Percentiles rank a stretch among this genome's conserved stretches.
phyloP scores from a whole-genome alignment of 2,888 invertebrate genomes.

The Cephus sareptanus region DNA sequence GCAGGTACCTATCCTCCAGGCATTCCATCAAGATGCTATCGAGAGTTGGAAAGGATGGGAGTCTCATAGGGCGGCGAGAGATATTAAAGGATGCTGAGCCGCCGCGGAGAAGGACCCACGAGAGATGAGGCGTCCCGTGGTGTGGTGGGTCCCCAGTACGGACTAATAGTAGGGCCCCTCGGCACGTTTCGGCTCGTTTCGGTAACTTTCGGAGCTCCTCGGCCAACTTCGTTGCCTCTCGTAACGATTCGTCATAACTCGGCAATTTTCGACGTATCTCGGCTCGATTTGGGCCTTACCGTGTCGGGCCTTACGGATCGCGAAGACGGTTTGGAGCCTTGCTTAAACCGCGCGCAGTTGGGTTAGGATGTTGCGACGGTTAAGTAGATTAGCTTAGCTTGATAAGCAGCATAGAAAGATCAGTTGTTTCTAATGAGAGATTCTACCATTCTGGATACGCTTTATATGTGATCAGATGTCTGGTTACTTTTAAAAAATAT shows the following conservation, averaged over 20 bases:
- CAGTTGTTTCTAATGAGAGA: not conserved
- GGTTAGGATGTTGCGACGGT: not conserved
- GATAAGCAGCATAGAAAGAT: not conserved
- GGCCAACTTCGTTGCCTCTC: not conserved
- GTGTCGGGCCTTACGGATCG: not conserved
- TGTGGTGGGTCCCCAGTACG: slow-evolving; percentile 44
- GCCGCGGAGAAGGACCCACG: slow-evolving; percentile 28
- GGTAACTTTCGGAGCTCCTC: slow-evolving; percentile 9
- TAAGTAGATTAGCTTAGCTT: not conserved
- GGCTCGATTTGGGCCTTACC: not conserved
- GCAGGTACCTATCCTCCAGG: slow-evolving; percentile 58
- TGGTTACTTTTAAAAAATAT: not conserved
- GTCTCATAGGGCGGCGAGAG: slow-evolving; percentile 48
- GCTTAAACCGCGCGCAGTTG: not conserved
- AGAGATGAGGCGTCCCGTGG: slow-evolving; percentile 34
- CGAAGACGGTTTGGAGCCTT: not conserved
- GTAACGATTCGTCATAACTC: not conserved
- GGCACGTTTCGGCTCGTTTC: not conserved
- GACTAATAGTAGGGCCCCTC: not conserved
- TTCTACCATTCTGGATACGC: not conserved
- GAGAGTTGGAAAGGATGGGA: slow-evolving; percentile 36
- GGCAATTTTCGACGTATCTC: slow-evolving; percentile 7
- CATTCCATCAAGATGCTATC: slow-evolving; percentile 64
- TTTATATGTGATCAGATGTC: not conserved
- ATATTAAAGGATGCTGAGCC: slow-evolving; percentile 58